Evolutionary conservation across 2,113 vertebrate species (phyloP), one percentile per base, ranked within the genome.

Genomic region (Antechinus stuartii): DNA sequence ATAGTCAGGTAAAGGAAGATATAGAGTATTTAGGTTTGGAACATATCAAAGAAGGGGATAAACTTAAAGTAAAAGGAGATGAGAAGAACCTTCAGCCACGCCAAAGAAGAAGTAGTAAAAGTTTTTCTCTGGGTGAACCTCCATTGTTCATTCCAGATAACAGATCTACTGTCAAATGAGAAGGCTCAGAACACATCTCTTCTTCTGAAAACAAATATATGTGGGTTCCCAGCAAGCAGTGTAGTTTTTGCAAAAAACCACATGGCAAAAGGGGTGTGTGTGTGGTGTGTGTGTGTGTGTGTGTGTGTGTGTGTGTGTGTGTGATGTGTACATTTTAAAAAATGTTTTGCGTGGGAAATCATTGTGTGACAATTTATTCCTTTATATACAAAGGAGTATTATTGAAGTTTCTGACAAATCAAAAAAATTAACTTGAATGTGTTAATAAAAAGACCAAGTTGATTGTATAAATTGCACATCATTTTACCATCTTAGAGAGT

Each of bases 71-170:
- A 9, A 99, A 99, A 98, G 99, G 99, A 98, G 97, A 96, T 1
- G 99, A 99, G 91, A 99, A 99, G 97, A 98, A 98, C 89, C 94
- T 99, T 68, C 99, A 99, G 0, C 99, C 98, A 92, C 99, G 98
- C 22, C 99, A 99, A 95, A 99, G 99, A 97, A 99, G 99, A 98
- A 99, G 98, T 91, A 98, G 98, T 92, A 99, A 98, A 97, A 99
- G 99, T 96, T 98, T 99, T 96, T 99, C 99, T 26, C 95, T 99
- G 97, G 99, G 99, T n/a, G 99, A 99, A 96, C 99, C 99, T 4
- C 99, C 99, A 0, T 98, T 99, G 93, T 99, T 99, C 96, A 99
- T 99, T 97, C 99, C 99, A 92, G 99, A 99, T 97, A 99, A 99
- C 35, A 99, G 99, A 95, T 99, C 99, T 52, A 98, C 98, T 68